Evolutionary conservation across 2,113 vertebrate genomes (phyloP), one percentile per base, ranked within the genome.

Genomic region (Bothrops jararaca): DNA sequence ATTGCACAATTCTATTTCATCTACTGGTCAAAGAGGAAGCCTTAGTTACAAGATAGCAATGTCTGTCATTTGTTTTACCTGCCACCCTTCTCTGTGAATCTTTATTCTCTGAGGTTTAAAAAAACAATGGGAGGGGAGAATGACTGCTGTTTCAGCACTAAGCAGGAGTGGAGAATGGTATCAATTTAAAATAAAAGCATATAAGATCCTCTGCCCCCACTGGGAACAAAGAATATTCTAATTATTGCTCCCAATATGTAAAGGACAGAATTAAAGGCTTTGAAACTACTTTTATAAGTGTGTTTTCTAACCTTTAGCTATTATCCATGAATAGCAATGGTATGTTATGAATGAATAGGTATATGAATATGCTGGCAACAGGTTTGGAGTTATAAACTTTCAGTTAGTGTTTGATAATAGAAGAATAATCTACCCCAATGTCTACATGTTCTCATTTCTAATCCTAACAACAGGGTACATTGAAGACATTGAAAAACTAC

Each of bases 401-500:
- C 52, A 87, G 42, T 8, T 48, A 94, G 94, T 93, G 39, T 92
- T 95, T 93, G 95, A 91, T 94, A 89, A 39, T 34, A 90, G 86
- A 92, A 92, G 60, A 86, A 93, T 90, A 94, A 95, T 92, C 94
- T 89, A 94, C 94, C 90, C 96, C 88, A 90, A 64, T 90, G 91
- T 94, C 90, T 91, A 94, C 85, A 85, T 89, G 94, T 94, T 92
- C 54, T 96, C 94, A 94, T 92, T 93, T 95, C 95, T 92, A 94
- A 94, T 94, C 95, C 95, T 96, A 97, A 94, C 94, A 95, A 97
- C 95, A 95, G 74, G 93, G 95, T 93, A 96, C 95, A 94, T 92
- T 91, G 94, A 96, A 96, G 96, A 97, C 96, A 94, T 97, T 95
- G 91, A 93, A 96, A 95, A 97, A 94, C 94, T 95, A 94, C 95